These are phyloP conservation scores for Cryptoprocta ferox DNA, from an alignment of 2,797 vertebrate genomes.

Conservation along the genomic window DNA sequence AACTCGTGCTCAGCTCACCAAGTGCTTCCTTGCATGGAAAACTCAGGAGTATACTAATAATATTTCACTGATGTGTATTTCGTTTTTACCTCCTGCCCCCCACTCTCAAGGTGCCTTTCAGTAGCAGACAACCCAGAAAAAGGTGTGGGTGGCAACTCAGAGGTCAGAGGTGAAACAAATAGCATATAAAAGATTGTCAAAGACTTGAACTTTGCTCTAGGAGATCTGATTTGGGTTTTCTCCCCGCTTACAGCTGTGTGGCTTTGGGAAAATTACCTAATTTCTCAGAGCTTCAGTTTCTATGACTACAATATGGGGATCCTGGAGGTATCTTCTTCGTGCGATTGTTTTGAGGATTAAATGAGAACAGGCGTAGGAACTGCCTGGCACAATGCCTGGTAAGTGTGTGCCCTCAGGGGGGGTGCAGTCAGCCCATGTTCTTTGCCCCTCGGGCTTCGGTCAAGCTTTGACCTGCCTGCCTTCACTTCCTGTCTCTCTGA, in stretches of 20 bases:
- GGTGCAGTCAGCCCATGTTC: fast-evolving
- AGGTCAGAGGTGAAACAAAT: neutral
- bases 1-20: neutral
- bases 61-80: too few species aligned
- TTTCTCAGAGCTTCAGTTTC: neutral
- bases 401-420: fast-evolving
- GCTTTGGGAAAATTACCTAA: neutral
- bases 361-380: fast-evolving
- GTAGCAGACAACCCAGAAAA: neutral
- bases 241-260: fast-evolving
- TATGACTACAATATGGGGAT: fast-evolving
- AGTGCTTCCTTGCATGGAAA: neutral
- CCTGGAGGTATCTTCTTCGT: fast-evolving
- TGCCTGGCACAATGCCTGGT: fast-evolving
- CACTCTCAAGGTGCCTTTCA: neutral
- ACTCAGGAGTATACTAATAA: neutral
- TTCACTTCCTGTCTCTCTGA: fast-evolving
- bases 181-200: fast-evolving
- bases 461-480: neutral
- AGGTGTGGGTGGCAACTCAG: neutral
- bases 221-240: neutral
- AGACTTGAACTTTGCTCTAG: fast-evolving
- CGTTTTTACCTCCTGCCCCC: neutral
- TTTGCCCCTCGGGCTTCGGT: fast-evolving
- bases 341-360: neutral